These are phyloP conservation scores for Aphodius granarius DNA, from an alignment of 2,888 invertebrate species.

Conservation along the genomic window DNA sequence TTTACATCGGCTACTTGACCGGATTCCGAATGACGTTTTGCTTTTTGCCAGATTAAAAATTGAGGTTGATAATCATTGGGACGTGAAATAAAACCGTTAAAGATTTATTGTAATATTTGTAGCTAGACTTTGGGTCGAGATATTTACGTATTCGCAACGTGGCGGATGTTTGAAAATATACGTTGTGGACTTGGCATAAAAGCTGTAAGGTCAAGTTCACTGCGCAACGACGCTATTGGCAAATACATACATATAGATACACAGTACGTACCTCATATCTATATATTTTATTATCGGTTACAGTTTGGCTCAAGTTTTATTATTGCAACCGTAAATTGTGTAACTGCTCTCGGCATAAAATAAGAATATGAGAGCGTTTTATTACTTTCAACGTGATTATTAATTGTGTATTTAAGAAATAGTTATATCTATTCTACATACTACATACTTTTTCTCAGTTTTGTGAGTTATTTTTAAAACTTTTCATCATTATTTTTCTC, in stretches of 20 bases:
- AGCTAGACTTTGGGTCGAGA: not conserved
- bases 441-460: too few species aligned
- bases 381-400: too few species aligned
- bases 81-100: not conserved
- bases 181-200: not conserved
- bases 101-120: not conserved
- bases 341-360: not conserved
- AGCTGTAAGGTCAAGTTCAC: not conserved
- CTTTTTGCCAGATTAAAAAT: not conserved
- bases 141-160: not conserved
- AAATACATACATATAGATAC: not conserved
- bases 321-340: not conserved
- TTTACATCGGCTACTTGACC: not conserved
- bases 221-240: not conserved
- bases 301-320: not conserved
- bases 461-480: too few species aligned
- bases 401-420: too few species aligned
- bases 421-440: too few species aligned
- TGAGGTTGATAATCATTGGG: not conserved
- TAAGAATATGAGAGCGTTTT: not conserved
- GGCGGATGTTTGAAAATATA: not conserved
- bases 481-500: too few species aligned
- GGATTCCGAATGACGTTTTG: not conserved
- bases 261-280: not conserved
- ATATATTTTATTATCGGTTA: not conserved